Evolutionary conservation across 2,888 invertebrate genomes (phyloP), one percentile per base, ranked within the genome.

Genomic region (Aelia acuminata): DNA sequence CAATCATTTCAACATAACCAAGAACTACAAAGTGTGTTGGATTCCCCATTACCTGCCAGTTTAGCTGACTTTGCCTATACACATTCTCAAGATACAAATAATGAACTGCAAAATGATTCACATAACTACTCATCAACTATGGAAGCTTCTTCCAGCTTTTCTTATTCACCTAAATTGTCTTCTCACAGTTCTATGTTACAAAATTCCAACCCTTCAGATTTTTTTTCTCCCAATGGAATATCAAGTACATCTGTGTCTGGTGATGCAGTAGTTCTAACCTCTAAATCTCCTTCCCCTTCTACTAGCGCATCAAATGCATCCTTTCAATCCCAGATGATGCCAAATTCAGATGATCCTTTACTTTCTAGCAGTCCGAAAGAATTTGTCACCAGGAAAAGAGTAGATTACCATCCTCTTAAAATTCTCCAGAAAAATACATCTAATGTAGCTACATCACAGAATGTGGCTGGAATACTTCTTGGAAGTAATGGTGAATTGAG

Each of bases 81-180:
- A 90, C 97, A 97, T 4, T 97, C 97, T 15, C 97, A 97, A 39
- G 97, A 97, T 8, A 97, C 97, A 1, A 97, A 97, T 91, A 97
- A 97, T 91, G 97, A 97, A 93, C 96, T 96, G 39, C 95, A 95
- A 89, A 95, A 95, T 90, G 96, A 96, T 18, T 96, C 96, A 88
- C 96, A 96, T 10, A 97, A 96, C 92, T 97, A 96, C 92, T 96
- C 96, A 84, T 95, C 95, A 63, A 96, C 96, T 22, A 96, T 97
- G 94, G 31, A 26, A 22, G 47, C 84, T 48, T 49, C 84, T 49
- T 84, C 84, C 47, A 85, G 22, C n/a, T 57, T 85, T 53, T 31
- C 47, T 26, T 96, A 97, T 5, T 96, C 96, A 85, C 97, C 96
- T 91, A 97, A 96, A 91, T 97, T 97, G 1, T 90, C 91, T 3